Evolutionary conservation across 2,888 invertebrate species (phyloP).

Genomic region (Lithodes maja): DNA sequence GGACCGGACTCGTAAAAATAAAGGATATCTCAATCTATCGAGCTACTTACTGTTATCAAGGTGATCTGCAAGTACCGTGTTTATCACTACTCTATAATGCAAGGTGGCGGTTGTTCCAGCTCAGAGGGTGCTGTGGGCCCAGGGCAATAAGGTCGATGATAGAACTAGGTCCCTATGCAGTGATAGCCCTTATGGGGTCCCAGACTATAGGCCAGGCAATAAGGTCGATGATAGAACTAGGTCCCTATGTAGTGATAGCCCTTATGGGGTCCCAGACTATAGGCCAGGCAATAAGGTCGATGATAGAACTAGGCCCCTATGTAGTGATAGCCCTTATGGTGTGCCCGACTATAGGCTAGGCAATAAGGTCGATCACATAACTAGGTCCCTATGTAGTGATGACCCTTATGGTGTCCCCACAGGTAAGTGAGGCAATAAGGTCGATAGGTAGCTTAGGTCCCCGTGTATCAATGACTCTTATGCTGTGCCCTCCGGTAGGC

Average conservation of each 20-base stretch:
- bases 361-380: not conserved
- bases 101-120: not conserved
- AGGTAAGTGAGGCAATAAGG: not conserved
- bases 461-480: not conserved
- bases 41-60: constrained; percentile 49
- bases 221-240: too few species aligned
- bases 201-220: not conserved
- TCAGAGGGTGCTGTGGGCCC: not conserved
- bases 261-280: not conserved
- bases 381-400: too few species aligned
- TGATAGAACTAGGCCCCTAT: not conserved
- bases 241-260: too few species aligned
- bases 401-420: not conserved
- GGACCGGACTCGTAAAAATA: constrained; percentile 22
- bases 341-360: not conserved
- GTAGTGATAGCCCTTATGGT: not conserved
- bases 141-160: not conserved
- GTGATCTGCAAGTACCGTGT: constrained; percentile 30
- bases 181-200: not conserved
- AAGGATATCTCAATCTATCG: constrained; percentile 43
- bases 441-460: not conserved
- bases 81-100: constrained; percentile 53
- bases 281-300: not conserved
- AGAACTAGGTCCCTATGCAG: not conserved
- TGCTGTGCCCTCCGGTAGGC: not conserved